Evolutionary conservation across 1,140 invertebrate genomes (phyloP).

Genomic region (Conus betulinus): DNA sequence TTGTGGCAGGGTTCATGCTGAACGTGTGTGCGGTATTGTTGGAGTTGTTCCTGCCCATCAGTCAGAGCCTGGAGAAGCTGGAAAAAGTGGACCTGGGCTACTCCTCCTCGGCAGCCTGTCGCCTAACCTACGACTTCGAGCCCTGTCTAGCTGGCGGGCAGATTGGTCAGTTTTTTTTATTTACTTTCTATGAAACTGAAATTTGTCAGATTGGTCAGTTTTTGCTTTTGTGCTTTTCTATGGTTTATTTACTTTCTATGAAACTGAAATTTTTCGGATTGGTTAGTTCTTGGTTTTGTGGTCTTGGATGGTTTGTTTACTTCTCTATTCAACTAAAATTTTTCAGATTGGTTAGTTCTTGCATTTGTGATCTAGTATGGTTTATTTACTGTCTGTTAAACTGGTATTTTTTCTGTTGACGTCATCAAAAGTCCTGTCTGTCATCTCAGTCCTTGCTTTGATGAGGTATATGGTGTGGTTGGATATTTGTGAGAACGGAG

Average conservation of each 20-base stretch:
- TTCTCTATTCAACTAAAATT: too few relatives aligned
- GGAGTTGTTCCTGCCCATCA: conserved; percentile 45
- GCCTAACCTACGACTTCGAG: conserved; percentile 49
- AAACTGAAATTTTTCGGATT: neutral
- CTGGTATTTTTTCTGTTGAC: too few relatives aligned
- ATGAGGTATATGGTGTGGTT: too few relatives aligned
- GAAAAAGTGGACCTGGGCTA: conserved; percentile 42
- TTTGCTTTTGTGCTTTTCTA: too few relatives aligned
- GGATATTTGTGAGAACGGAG: too few relatives aligned
- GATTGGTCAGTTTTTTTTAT: conserved; percentile 38
- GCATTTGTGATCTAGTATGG: too few relatives aligned
- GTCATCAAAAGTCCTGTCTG: too few relatives aligned
- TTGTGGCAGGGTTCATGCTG: conserved; percentile 38
- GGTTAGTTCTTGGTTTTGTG: too few relatives aligned
- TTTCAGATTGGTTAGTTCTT: too few relatives aligned
- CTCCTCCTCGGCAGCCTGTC: conserved; percentile 40
- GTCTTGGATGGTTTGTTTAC: too few relatives aligned
- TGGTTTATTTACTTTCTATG: neutral
- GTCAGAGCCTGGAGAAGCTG: conserved; percentile 30
- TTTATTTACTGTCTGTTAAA: too few relatives aligned
- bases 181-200: neutral
- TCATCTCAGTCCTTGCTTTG: too few relatives aligned
- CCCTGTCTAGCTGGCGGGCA: conserved; percentile 48
- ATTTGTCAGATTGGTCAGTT: neutral
- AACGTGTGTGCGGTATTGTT: conserved; percentile 45